Evolutionary conservation across 1,140 invertebrate species (phyloP), one percentile per base, ranked within the genome.

Genomic region (Campoletis sonorensis): DNA sequence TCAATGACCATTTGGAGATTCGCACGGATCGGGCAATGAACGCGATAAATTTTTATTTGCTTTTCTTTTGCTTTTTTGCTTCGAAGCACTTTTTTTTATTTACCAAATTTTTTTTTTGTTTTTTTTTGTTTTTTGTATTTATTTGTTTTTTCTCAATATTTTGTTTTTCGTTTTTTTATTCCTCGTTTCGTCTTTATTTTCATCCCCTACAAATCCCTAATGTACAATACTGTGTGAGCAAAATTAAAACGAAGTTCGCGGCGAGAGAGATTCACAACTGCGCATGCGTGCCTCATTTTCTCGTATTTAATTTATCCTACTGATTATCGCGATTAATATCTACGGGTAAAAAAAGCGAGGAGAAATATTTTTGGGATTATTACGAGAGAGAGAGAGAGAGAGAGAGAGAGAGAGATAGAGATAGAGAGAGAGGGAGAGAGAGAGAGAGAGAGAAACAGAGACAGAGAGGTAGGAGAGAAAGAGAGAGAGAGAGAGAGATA

Each of bases 321-420:
- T 23, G 68, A 71, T 27, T 71, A n/a, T 71, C 68, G 23, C 40
- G 27, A 33, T 58, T 80, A 54, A 51, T 45, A 80, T 27, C 37
- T 58, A 80, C 68, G 70, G 68, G 71, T 80, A 80, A 51, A 61
- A 79, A 61, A 71, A 72, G 49, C 61, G 61, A 79, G 61, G 49
- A 80, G 51, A 33, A 58, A 79, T 68, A 80, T 71, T 68, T 71
- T 54, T 58, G 54, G 54, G 16, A 61, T 37, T 80, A 40, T 54
- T 30, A 54, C 54, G 67, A 27, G 27, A 33, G 40, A 33, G 71
- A 80, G 67, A 80, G 68, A 71, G 33, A 71, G 68, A 80, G 58
- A 80, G 23, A 30, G 16, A 58, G 54, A 71, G 45, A 71, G 68
- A 68, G 64, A 68, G 68, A 71, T 16, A 37, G 68, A 37, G 27